A percentile compares a stretch with the other conserved stretches of the same genome.
Evolutionary conservation across 2,888 invertebrate species (phyloP).

Genomic region (Mechanitis messenoides): DNA sequence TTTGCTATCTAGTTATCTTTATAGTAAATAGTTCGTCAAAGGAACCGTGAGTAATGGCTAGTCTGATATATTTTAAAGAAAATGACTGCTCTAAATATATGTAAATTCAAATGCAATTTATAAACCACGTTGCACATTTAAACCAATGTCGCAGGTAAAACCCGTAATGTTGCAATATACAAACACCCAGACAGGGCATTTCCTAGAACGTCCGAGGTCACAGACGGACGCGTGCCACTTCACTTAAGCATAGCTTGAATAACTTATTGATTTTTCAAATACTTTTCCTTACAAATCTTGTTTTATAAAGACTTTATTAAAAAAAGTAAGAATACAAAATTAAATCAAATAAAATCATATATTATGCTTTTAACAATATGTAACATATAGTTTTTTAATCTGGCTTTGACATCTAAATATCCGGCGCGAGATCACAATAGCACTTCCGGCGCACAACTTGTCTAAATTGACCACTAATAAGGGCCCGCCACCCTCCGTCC

Average conservation of each 20-base stretch:
- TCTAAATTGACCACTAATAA: slow-evolving; percentile 51
- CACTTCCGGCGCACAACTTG: slow-evolving; percentile 43
- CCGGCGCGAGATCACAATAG: slow-evolving; percentile 49
- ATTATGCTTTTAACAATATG: neutral
- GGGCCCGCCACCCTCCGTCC: slow-evolving; percentile 54
- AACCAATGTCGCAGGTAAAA: slow-evolving; percentile 8
- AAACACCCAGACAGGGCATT: slow-evolving; percentile 17
- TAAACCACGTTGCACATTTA: slow-evolving; percentile 10
- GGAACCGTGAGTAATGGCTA: no score
- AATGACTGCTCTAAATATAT: no score
- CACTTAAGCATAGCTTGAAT: neutral
- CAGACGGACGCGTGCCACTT: slow-evolving; percentile 21
- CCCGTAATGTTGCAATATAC: slow-evolving; percentile 14
- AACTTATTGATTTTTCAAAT: neutral
- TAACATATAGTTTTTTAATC: slow-evolving; percentile 1
- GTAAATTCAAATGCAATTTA: neutral
- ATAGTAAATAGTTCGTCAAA: no score
- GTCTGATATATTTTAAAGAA: no score
- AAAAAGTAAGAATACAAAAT: no score
- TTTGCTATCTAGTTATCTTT: no score
- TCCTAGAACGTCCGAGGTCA: slow-evolving; percentile 27
- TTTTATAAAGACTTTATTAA: no score
- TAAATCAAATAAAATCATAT: neutral
- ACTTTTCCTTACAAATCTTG: neutral
- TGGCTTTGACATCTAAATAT: slow-evolving; percentile 48